Conservation (phyloP, 2,888 invertebrate genomes). For the Carcina quercana region DNA sequence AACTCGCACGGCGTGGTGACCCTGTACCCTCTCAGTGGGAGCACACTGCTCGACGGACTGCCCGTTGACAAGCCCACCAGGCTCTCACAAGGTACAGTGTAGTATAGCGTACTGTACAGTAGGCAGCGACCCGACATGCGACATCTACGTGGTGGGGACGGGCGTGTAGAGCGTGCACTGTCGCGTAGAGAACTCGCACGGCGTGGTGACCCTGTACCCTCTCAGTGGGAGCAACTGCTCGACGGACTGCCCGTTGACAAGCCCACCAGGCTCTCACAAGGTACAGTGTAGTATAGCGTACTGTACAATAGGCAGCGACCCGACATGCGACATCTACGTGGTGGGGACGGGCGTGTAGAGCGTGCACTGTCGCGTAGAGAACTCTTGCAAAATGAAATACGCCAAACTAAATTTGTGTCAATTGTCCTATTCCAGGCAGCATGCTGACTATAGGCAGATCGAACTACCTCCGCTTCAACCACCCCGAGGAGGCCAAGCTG, state of each 20-base stretch:
- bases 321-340: slow-evolving; percentile 87
- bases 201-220: slow-evolving; percentile 88
- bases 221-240: slow-evolving; percentile 80
- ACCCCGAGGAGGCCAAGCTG: slow-evolving; percentile 91
- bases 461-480: slow-evolving; percentile 94
- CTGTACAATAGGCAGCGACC: slow-evolving; percentile 52
- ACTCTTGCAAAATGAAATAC: slow-evolving; percentile 67
- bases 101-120: slow-evolving; percentile 12
- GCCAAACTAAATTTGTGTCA: neutral
- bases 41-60: slow-evolving; percentile 83
- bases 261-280: slow-evolving; percentile 87
- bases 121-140: slow-evolving; percentile 79
- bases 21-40: slow-evolving; percentile 84
- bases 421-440: slow-evolving; percentile 77
- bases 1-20: slow-evolving; percentile 89
- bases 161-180: slow-evolving; percentile 91
- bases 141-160: slow-evolving; percentile 89
- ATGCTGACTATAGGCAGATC: slow-evolving; percentile 94
- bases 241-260: slow-evolving; percentile 83
- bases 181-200: slow-evolving; percentile 88
- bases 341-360: slow-evolving; percentile 90
- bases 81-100: slow-evolving; percentile 83
- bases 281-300: slow-evolving; percentile 45
- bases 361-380: slow-evolving; percentile 91
- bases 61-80: slow-evolving; percentile 81